A percentile compares a stretch with the other conserved stretches of the same genome.
Evolutionary conservation across 2,113 vertebrate species (phyloP).

Genomic region (Brachirus orientalis): DNA sequence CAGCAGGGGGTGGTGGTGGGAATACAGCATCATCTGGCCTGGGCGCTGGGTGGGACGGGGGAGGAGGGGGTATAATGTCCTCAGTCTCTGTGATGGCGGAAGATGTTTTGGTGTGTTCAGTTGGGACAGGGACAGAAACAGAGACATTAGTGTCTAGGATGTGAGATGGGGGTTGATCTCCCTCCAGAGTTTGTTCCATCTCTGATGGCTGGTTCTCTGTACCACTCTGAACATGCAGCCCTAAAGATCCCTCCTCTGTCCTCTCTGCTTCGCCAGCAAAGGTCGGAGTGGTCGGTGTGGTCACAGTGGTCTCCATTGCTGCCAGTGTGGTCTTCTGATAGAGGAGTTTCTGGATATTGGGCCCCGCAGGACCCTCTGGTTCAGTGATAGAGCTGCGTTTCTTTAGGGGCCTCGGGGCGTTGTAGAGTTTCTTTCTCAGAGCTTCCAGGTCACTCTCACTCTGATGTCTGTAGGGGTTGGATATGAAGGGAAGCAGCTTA

Average conservation of each 20-base stretch:
- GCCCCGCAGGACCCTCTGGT: conserved; percentile 93
- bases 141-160: conserved; percentile 30
- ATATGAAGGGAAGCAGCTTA: conserved; percentile 94
- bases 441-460: conserved; percentile 95
- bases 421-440: conserved; percentile 92
- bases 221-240: conserved; percentile 49
- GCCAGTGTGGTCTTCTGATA: conserved; percentile 97
- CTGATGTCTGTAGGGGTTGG: conserved; percentile 95
- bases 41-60: conserved; percentile 80
- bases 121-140: conserved; percentile 17
- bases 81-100: conserved; percentile 43
- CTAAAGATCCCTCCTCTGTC: conserved; percentile 74
- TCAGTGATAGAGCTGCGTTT: conserved; percentile 98
- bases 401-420: conserved; percentile 93
- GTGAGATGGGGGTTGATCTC: conserved; percentile 24
- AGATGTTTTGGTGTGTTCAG: conserved; percentile 70
- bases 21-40: conserved; percentile 71
- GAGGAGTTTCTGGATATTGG: conserved; percentile 96
- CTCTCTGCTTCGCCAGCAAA: conserved; percentile 79
- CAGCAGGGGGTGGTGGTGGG: conserved; percentile 37
- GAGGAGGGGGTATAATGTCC: conserved; percentile 73
- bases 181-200: conserved; percentile 26
- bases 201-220: conserved; percentile 47
- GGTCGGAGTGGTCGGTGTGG: conserved; percentile 77
- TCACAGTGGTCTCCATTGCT: conserved; percentile 92